These are phyloP conservation scores for Brassicogethes aeneus DNA, from an alignment of 2,888 invertebrate genomes.

Conservation along the genomic window DNA sequence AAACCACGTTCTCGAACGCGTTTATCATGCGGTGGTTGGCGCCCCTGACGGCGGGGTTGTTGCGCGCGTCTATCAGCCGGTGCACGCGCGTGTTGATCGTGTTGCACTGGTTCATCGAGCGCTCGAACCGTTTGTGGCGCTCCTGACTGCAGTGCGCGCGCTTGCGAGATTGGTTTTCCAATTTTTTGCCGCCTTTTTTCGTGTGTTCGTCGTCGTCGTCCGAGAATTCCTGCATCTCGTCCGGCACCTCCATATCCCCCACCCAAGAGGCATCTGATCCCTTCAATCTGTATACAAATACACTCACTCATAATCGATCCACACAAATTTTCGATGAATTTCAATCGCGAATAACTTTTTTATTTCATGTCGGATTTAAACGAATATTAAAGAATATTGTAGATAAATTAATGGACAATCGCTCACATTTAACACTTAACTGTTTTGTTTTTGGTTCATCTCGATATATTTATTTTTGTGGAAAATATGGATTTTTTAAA, in stretches of 20 bases:
- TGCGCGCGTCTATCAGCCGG: conserved; percentile 7
- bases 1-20: not conserved
- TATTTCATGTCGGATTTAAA: not conserved
- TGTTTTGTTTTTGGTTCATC: no score
- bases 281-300: conserved; percentile 57
- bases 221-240: conserved; percentile 65
- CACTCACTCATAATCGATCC: no score
- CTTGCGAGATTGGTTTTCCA: conserved; percentile 18
- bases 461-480: no score
- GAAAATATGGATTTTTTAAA: no score
- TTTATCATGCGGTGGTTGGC: not conserved
- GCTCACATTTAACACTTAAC: no score
- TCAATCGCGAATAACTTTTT: no score
- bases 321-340: no score
- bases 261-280: conserved; percentile 88
- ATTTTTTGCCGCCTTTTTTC: not conserved
- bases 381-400: no score
- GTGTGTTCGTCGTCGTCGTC: conserved; percentile 75
- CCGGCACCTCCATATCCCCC: conserved; percentile 72
- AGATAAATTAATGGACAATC: no score
- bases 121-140: conserved; percentile 33
- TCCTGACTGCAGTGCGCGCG: conserved; percentile 27
- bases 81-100: conserved; percentile 15
- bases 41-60: not conserved
- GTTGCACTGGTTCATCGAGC: conserved; percentile 39